Base-by-base conservation (phyloP, 1,140 invertebrate species). In the Procambarus virginalis region DNA sequence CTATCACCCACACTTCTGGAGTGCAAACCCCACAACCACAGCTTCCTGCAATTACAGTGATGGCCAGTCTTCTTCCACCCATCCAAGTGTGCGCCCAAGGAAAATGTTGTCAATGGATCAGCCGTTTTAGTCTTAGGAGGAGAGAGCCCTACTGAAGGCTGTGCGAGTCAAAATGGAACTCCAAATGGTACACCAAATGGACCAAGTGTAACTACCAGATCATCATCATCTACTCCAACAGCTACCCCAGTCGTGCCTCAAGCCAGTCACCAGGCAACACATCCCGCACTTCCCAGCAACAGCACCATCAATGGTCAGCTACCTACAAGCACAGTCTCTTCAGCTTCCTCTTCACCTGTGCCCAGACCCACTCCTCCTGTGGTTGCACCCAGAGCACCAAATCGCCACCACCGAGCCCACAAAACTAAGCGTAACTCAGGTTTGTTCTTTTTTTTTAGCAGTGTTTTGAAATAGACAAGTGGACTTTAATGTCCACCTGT, bases 401-500 rank as follows among this genome's bases (percentile, higher is more conserved):
- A 84, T 55, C 83, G 88, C 12, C 84, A 83, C 48, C 86, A 88
- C 46, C 90, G 86, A 45, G 73, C 49, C 34, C 83, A 89, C 77
- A 91, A 82, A 85, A 77, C n/a, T 46, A 91, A 91, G 78, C 85
- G 88, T 10, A 89, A 86, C 73, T 89, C 88, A 86, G 87, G 91
- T 91, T 34, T 73, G 68, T 34, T 34, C 22, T 6, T 34, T 73
- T 73, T 22, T 55, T 55, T 55, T 55, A 4, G 51, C 51, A 55
- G 51, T 55, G 51, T 34, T 34, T 34, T 34, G 34, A 34, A 34
- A 34, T 34, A 34, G 34, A 34, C 34, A 34, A 34, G 34, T 34
- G 34, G 34, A 34, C 34, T 34, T 34, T 34, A 34, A 34, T 34
- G 34, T 34, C 34, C 34, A 34, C 34, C 34, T 34, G 34, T 34